Conservation (phyloP, 2,113 vertebrate species). For the Sturnus vulgaris region DNA sequence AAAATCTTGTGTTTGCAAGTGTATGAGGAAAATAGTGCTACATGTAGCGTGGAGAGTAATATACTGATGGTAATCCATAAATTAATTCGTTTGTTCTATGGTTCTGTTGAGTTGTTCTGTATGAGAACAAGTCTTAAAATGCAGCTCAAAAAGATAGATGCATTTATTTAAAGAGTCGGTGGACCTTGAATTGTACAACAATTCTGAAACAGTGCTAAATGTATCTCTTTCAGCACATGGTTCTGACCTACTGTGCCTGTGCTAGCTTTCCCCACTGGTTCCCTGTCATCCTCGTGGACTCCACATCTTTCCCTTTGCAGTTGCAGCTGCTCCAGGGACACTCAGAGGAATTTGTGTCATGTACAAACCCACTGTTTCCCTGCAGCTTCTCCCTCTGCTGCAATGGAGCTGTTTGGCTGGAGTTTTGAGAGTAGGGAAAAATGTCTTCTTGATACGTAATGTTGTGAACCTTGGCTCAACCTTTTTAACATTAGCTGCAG, state of each 20-base stretch:
- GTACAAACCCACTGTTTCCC: not conserved
- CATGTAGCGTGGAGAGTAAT: rapidly evolving
- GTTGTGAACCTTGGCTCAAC: not conserved
- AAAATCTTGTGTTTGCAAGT: not conserved
- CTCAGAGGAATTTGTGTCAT: not conserved
- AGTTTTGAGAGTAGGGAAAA: not conserved
- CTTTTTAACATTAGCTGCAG: not conserved
- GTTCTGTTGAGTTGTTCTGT: not conserved
- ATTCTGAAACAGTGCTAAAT: not conserved
- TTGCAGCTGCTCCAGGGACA: not conserved
- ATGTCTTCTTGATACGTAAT: not conserved
- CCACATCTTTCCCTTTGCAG: not conserved
- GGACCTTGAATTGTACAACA: not conserved
- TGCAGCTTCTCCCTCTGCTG: not conserved
- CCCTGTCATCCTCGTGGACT: not conserved
- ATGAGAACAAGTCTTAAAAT: not conserved
- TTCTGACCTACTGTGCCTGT: not conserved
- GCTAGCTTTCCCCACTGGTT: not conserved
- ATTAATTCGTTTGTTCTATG: not conserved
- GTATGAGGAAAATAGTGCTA: not conserved
- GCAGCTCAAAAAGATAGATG: not conserved
- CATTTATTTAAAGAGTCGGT: not conserved
- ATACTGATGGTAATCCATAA: not conserved
- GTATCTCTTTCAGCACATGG: not conserved
- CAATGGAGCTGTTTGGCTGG: not conserved